phyloP scores from a whole-genome alignment of 2,888 invertebrate genomes.

The Microctonus aethiopoides region DNA sequence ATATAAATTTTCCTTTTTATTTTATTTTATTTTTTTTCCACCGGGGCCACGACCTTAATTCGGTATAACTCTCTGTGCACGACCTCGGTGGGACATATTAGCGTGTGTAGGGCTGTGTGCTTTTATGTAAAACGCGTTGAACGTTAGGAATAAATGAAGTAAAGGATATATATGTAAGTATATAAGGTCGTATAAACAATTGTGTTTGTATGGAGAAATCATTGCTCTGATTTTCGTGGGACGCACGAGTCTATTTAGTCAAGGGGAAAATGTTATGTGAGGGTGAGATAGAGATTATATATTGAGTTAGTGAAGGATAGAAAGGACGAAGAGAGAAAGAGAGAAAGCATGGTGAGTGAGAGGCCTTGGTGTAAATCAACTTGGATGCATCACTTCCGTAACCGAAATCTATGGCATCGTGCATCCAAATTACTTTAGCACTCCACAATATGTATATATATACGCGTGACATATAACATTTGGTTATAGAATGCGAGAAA shows the following conservation, averaged over 20 bases:
- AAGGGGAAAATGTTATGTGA: background rate
- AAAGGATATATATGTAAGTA: no score
- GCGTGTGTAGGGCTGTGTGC: background rate
- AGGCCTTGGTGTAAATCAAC: slow-evolving; percentile 43
- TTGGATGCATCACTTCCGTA: slow-evolving; percentile 45
- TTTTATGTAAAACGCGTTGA: slow-evolving; percentile 18
- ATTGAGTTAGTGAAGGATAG: background rate
- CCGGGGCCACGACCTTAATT: slow-evolving; percentile 6
- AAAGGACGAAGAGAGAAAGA: background rate
- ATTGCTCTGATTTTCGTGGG: background rate
- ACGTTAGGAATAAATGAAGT: no score
- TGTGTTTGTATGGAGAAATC: background rate
- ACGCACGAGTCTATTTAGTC: background rate
- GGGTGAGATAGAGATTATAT: no score
- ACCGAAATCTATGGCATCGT: slow-evolving; percentile 32
- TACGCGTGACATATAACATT: background rate
- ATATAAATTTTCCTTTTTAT: no score
- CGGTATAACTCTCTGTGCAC: no score
- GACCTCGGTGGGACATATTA: no score
- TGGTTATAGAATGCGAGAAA: background rate
- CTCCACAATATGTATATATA: no score
- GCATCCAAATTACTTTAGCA: slow-evolving; percentile 37
- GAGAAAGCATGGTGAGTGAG: slow-evolving; percentile 28
- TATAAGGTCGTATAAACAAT: background rate
- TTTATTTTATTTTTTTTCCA: background rate